Conservation (phyloP, 2,797 vertebrate species). For the Ctenosaura bakeri region DNA sequence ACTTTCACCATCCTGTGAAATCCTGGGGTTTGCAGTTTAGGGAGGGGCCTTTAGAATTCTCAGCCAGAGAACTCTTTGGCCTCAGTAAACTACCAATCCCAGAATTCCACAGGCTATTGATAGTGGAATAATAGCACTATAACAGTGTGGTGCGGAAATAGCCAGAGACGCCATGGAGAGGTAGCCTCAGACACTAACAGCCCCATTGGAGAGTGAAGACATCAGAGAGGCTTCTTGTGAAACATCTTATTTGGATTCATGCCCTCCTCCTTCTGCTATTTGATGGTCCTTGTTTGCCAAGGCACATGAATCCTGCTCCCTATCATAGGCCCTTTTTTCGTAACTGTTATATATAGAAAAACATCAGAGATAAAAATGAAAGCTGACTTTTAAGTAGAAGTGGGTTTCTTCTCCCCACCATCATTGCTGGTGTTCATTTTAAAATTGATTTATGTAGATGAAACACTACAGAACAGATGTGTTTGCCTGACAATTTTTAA, state of each 20-base stretch:
- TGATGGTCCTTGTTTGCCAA: neutral
- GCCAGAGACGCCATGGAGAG: too few relatives aligned
- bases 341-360: neutral
- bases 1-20: too few relatives aligned
- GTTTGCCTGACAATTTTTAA: constrained; percentile 27
- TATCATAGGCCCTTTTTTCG: neutral
- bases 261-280: neutral
- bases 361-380: neutral
- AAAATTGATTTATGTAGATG: neutral
- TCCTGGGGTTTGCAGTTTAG: too few relatives aligned
- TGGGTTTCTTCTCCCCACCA: neutral
- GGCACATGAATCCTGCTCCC: neutral
- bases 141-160: too few relatives aligned
- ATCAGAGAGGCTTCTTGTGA: neutral
- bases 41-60: too few relatives aligned
- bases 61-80: too few relatives aligned
- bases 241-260: constrained; percentile 30
- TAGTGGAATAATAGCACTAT: too few relatives aligned
- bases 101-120: too few relatives aligned
- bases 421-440: neutral
- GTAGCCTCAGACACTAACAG: neutral
- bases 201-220: too few relatives aligned
- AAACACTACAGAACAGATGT: neutral
- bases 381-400: constrained; percentile 6
- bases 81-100: too few relatives aligned